Conservation (phyloP, 2,113 vertebrate genomes). For the Daubentonia madagascariensis region DNA sequence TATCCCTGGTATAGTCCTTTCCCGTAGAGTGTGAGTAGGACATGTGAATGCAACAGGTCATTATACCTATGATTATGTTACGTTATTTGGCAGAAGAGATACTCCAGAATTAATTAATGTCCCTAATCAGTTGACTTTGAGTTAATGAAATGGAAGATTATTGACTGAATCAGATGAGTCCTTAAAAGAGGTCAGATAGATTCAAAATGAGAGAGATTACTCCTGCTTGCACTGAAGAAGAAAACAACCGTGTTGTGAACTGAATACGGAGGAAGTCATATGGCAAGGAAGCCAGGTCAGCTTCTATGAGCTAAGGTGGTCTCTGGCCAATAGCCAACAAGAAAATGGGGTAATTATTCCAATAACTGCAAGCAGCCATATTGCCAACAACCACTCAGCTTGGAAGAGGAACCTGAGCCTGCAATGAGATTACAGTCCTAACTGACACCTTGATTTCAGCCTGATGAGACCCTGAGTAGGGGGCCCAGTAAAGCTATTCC, state of each 20-base stretch:
- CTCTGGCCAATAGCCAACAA: neutral
- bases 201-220: neutral
- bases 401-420: neutral
- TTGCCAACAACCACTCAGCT: neutral
- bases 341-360: neutral
- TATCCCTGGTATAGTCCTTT: neutral
- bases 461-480: neutral
- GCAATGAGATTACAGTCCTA: neutral
- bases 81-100: neutral
- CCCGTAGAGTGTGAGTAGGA: too few species aligned
- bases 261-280: neutral
- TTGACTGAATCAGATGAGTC: neutral
- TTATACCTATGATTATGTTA: neutral
- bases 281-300: neutral
- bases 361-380: neutral
- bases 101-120: neutral
- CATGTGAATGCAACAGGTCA: neutral
- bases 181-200: neutral
- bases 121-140: neutral
- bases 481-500: neutral
- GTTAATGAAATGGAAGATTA: neutral
- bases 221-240: neutral
- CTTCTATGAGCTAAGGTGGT: neutral
- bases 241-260: neutral
- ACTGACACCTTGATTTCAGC: neutral